Evolutionary conservation across 2,797 vertebrate genomes (phyloP).

Genomic region (Gambusia yucatana): DNA sequence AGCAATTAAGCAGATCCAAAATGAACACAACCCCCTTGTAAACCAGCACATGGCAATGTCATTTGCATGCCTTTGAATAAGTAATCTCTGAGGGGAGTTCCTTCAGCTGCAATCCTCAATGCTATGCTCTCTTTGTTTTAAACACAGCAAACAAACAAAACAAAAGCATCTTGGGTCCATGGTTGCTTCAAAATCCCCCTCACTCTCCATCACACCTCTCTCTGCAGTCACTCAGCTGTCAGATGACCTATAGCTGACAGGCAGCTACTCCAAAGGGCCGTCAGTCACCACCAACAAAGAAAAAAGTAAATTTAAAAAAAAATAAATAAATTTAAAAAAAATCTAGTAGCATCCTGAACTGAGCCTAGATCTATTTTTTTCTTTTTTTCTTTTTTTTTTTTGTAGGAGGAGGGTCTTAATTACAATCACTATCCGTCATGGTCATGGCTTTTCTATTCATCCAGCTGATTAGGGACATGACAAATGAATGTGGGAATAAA

Average conservation of each 20-base stretch:
- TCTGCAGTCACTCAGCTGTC: constrained; percentile 48
- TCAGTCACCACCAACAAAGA: constrained; percentile 67
- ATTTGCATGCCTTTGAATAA: constrained; percentile 90
- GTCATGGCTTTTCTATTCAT: constrained; percentile 88
- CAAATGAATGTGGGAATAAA: constrained; percentile 95
- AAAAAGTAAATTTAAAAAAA: not conserved
- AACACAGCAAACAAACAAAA: constrained; percentile 83
- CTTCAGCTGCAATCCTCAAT: constrained; percentile 83
- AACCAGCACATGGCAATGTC: constrained; percentile 80
- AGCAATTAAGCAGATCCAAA: constrained; percentile 86
- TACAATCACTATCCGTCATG: constrained; percentile 90
- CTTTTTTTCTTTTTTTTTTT: constrained; percentile 74
- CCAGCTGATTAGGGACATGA: constrained; percentile 92
- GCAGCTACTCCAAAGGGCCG: constrained; percentile 57
- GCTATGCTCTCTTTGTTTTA: constrained; percentile 83
- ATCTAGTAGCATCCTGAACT: constrained; percentile 71
- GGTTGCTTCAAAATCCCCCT: constrained; percentile 49
- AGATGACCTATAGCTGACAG: constrained; percentile 80
- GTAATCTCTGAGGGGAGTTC: constrained; percentile 84
- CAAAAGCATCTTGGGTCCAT: constrained; percentile 75
- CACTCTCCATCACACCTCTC: constrained; percentile 10
- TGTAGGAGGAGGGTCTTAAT: constrained; percentile 78
- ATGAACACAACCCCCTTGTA: constrained; percentile 81
- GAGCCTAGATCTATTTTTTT: constrained; percentile 64
- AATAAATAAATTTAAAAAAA: too few species aligned